These are phyloP conservation scores for Drosophila mercatorum DNA, from an alignment of 2,888 invertebrate species.

Conservation along the genomic window DNA sequence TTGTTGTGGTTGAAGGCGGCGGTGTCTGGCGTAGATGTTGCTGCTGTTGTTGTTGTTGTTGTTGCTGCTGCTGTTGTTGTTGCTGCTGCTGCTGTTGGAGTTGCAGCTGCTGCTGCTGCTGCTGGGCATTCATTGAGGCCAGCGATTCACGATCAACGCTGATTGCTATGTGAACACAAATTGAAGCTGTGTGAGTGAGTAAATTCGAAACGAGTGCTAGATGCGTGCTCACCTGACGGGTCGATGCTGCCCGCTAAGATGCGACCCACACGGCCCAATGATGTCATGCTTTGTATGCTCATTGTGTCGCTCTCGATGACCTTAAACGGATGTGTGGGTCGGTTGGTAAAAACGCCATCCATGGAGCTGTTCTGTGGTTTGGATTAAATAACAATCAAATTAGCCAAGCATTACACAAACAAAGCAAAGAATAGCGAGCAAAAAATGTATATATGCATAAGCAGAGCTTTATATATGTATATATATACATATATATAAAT, in stretches of 20 bases:
- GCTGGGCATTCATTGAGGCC: conserved; percentile 76
- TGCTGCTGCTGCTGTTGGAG: conserved; percentile 48
- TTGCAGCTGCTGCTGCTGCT: conserved; percentile 67
- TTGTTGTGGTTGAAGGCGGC: conserved; percentile 33
- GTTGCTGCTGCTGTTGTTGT: conserved; percentile 33
- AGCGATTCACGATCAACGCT: conserved; percentile 84
- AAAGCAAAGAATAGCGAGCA: conserved; percentile 4
- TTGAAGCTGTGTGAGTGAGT: conserved; percentile 12
- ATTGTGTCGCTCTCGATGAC: conserved; percentile 95
- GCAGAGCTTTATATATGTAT: conserved; percentile 15
- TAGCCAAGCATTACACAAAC: conserved; percentile 23
- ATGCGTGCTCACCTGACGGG: conserved; percentile 85
- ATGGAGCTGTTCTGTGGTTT: conserved; percentile 86
- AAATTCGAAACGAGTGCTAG: conserved; percentile 25
- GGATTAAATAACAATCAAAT: conserved; percentile 29
- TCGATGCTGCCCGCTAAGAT: conserved; percentile 90
- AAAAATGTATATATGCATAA: conserved; percentile 5
- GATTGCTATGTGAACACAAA: conserved; percentile 65
- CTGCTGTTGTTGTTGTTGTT: conserved; percentile 11
- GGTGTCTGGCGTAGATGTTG: conserved; percentile 59
- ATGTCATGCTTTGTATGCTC: conserved; percentile 95
- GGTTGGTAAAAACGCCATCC: conserved; percentile 90
- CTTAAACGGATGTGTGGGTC: conserved; percentile 91
- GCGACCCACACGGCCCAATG: conserved; percentile 92
- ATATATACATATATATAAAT: conserved; percentile 11